Evolutionary conservation across 2,888 invertebrate species (phyloP).

Genomic region (Clusia tigrina): DNA sequence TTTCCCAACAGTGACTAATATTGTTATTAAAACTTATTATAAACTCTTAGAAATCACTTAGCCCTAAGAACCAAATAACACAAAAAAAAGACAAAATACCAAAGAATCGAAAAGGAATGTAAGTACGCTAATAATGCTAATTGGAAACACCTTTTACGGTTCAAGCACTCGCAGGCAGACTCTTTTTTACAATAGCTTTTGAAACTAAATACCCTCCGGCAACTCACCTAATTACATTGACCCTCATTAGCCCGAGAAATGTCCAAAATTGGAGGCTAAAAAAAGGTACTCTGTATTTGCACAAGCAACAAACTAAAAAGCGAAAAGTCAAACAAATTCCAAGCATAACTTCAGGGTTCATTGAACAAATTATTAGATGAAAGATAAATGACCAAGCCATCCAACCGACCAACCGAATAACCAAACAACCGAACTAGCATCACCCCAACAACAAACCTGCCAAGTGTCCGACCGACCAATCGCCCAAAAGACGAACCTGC

Average conservation of each 20-base stretch:
- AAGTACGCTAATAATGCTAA: no score
- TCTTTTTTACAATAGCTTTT: no score
- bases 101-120: no score
- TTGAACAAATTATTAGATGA: slow-evolving; percentile 33
- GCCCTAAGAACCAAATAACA: no score
- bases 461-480: neutral
- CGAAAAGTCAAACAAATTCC: slow-evolving; percentile 30
- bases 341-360: slow-evolving; percentile 30
- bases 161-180: no score
- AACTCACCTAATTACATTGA: slow-evolving; percentile 27
- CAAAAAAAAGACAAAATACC: no score
- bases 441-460: no score
- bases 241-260: slow-evolving; percentile 27
- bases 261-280: slow-evolving; percentile 10
- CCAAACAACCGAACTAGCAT: neutral
- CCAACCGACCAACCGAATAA: slow-evolving; percentile 1
- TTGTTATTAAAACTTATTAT: no score
- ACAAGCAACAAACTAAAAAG: slow-evolving; percentile 11
- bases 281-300: neutral
- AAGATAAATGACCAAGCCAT: slow-evolving; percentile 27
- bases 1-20: no score
- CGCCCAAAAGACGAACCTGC: neutral
- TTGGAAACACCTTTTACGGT: no score
- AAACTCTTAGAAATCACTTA: no score
- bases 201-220: slow-evolving; percentile 12